Evolutionary conservation across 2,113 vertebrate species (phyloP), one percentile per base, ranked within the genome.

Genomic region (Rhynchomys soricoides): DNA sequence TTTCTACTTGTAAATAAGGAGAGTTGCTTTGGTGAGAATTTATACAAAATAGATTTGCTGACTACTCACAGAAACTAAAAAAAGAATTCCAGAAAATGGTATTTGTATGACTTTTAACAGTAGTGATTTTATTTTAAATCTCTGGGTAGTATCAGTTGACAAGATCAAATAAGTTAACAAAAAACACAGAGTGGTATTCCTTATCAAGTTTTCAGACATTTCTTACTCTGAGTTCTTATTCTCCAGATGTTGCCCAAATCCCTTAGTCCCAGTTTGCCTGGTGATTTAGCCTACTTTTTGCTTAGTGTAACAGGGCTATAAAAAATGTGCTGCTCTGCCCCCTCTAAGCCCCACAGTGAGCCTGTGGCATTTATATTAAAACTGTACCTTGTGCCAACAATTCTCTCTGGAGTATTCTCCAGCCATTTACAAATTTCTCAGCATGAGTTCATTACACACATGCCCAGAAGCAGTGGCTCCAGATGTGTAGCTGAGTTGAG

Each of bases 361-460:
- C 90, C 95, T 89, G 11, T 86, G 73, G 78, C 21, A 11, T 89
- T 97, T 75, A n/a, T 97, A 79, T 94, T 98, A 96, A 97, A 98
- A 98, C 88, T 97, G 3, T 94, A 95, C 66, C 26, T 97, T 97
- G 96, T 95, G 96, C 95, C 96, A 87, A 59, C 74, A 57, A 40
- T 96, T 62, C 83, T 95, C 90, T 64, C 95, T 12, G 77, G 86
- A 94, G 94, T 73, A 66, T 95, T 96, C 96, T 95, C n/a, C 96
- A 50, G 52, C 77, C 57, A 73, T 96, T 96, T 95, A 75, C 45
- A 96, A 75, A 73, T 95, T 94, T 57, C 91, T 96, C 93, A 66
- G 93, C 74, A 45, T 94, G 92, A 94, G 68, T 85, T 45, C 0
- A 86, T n/a, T 71, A n/a, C 73, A 93, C 94, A 59, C 26, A 64